These are phyloP conservation scores for Lipophrys pholis DNA, from an alignment of 2,113 vertebrate genomes.

Conservation along the genomic window DNA sequence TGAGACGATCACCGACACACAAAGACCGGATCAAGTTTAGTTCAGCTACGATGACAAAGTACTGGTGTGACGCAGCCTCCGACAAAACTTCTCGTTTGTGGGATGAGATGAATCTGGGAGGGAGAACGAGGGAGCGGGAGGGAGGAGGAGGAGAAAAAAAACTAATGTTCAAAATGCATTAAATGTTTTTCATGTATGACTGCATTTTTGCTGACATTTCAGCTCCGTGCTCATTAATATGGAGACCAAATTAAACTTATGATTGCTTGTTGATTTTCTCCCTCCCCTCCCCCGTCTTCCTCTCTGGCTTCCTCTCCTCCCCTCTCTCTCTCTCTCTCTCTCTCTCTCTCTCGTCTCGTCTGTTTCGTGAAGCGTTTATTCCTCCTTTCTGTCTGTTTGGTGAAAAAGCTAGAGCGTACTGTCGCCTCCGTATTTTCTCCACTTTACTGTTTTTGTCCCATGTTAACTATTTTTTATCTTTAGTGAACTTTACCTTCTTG, in stretches of 20 bases:
- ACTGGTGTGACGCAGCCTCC: slow-evolving; percentile 24
- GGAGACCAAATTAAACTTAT: slow-evolving; percentile 83
- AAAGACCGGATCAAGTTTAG: no score
- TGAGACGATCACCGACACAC: no score
- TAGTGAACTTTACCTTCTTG: no score
- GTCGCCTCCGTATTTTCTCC: background rate
- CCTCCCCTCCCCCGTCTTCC: background rate
- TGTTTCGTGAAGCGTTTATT: slow-evolving; percentile 57
- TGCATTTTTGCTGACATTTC: slow-evolving; percentile 86
- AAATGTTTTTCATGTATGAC: slow-evolving; percentile 85
- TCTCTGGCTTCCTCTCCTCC: slow-evolving; percentile 51
- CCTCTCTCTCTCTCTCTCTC: background rate
- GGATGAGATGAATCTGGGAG: slow-evolving; percentile 77
- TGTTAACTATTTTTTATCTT: no score
- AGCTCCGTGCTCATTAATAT: slow-evolving; percentile 83
- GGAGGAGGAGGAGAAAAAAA: slow-evolving; percentile 7
- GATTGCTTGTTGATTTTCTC: slow-evolving; percentile 84
- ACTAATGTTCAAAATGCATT: slow-evolving; percentile 79
- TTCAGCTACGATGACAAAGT: no score
- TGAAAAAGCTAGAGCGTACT: background rate
- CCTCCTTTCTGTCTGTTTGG: slow-evolving; percentile 6
- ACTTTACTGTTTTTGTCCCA: background rate
- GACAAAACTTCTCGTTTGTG: slow-evolving; percentile 68
- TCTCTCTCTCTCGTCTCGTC: slow-evolving; percentile 30
- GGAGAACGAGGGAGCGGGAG: slow-evolving; percentile 4